phyloP scores from a whole-genome alignment of 1,140 invertebrate genomes.

The Neoseiulus cucumeris region DNA sequence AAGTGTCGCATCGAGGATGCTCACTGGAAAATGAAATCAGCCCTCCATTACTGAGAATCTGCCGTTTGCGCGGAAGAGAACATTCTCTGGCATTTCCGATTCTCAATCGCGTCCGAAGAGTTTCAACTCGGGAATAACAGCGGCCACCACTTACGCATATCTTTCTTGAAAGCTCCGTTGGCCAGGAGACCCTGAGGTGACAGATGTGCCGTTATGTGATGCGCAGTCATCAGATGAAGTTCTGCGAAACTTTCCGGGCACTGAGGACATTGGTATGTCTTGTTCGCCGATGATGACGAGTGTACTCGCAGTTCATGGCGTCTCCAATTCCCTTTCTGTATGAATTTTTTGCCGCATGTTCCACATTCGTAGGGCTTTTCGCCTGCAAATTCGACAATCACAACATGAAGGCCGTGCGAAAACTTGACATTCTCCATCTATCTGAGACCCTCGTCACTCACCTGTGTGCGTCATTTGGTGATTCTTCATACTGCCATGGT shows the following conservation, averaged over 20 bases:
- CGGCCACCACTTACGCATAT: not conserved
- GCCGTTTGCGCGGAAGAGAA: too few species aligned
- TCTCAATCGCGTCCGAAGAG: too few species aligned
- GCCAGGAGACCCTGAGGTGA: conserved; percentile 1
- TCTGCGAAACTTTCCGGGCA: not conserved
- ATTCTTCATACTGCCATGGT: conserved; percentile 6
- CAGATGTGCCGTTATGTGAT: conserved; percentile 1
- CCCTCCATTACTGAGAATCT: too few species aligned
- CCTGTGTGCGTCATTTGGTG: conserved; percentile 9
- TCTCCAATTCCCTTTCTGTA: conserved; percentile 2
- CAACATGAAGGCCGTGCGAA: too few species aligned
- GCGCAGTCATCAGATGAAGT: conserved; percentile 8
- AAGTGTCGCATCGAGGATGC: not conserved
- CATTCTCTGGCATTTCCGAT: too few species aligned
- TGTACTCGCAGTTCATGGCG: conserved; percentile 2
- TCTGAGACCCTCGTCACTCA: too few species aligned
- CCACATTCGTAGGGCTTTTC: conserved; percentile 3
- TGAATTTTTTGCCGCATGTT: conserved; percentile 7
- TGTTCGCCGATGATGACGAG: not conserved
- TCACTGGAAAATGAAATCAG: not conserved
- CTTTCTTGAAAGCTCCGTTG: conserved; percentile 3
- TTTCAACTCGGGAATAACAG: too few species aligned
- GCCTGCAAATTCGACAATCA: not conserved
- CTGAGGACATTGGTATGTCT: not conserved
- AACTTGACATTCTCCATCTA: too few species aligned